Conservation (phyloP, 2,888 invertebrate genomes). For the Athrips mouffetella region DNA sequence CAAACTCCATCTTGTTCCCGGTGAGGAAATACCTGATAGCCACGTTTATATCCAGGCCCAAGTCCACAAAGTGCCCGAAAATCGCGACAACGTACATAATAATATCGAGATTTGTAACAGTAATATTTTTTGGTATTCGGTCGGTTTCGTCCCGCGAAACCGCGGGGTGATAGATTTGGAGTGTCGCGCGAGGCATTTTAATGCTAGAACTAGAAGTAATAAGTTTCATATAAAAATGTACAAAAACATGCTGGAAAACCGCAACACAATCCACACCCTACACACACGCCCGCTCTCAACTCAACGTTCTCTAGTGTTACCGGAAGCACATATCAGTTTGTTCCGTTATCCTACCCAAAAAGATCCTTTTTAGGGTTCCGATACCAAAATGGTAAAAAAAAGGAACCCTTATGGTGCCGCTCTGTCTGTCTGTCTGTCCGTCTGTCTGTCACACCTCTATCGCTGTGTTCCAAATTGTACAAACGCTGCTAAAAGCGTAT, state of each 20-base stretch:
- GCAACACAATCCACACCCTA: neutral
- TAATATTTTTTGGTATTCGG: slow-evolving; percentile 78
- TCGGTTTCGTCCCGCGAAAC: slow-evolving; percentile 76
- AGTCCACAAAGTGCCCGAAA: slow-evolving; percentile 82
- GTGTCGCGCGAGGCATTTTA: slow-evolving; percentile 55
- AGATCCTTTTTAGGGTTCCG: too few species aligned
- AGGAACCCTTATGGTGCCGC: too few species aligned
- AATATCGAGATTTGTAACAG: slow-evolving; percentile 80
- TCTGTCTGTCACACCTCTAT: too few species aligned
- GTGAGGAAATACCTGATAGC: slow-evolving; percentile 81
- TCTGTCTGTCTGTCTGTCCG: too few species aligned
- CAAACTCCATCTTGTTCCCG: slow-evolving; percentile 79
- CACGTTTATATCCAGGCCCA: slow-evolving; percentile 83
- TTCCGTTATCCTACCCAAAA: too few species aligned
- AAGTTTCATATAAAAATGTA: slow-evolving; percentile 7
- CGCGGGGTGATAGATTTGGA: slow-evolving; percentile 54
- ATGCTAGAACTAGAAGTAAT: neutral
- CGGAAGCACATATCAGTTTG: too few species aligned
- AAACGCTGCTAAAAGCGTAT: too few species aligned
- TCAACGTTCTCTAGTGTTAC: too few species aligned
- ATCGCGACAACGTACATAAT: slow-evolving; percentile 82
- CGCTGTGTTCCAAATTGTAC: too few species aligned
- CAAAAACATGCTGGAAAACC: slow-evolving; percentile 10
- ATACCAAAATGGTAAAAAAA: too few species aligned
- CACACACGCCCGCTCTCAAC: neutral